Conservation (phyloP, 1,140 invertebrate species). For the Orussus abietinus region DNA sequence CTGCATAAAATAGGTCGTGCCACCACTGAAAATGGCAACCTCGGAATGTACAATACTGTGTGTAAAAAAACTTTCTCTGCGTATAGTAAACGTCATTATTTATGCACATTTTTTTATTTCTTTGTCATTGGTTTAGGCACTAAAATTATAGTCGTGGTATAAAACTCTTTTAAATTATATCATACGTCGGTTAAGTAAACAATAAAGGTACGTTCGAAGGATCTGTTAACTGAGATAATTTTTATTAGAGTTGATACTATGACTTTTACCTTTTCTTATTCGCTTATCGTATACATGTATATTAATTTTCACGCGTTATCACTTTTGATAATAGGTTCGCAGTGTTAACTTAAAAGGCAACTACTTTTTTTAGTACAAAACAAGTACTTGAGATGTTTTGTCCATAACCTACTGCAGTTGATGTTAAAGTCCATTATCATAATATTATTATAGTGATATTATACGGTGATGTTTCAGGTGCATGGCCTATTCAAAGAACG, state of each 20-base stretch:
- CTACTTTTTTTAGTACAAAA: neutral
- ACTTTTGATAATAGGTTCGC: neutral
- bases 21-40: too few species aligned
- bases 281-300: neutral
- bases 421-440: neutral
- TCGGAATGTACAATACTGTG: too few species aligned
- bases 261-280: neutral
- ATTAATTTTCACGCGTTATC: neutral
- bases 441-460: neutral
- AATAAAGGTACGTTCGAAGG: neutral
- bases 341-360: neutral
- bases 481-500: constrained; percentile 8
- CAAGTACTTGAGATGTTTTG: neutral
- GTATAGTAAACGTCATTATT: constrained; percentile 1
- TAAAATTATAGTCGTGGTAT: neutral
- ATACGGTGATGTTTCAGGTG: too few species aligned
- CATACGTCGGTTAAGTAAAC: neutral
- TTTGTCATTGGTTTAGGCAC: neutral
- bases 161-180: neutral
- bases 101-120: neutral
- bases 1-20: too few species aligned
- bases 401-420: neutral
- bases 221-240: neutral
- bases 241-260: neutral
- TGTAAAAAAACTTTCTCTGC: neutral